Evolutionary conservation across 2,113 vertebrate genomes (phyloP), one percentile per base, ranked within the genome.

Genomic region (Semnornis frantzii): DNA sequence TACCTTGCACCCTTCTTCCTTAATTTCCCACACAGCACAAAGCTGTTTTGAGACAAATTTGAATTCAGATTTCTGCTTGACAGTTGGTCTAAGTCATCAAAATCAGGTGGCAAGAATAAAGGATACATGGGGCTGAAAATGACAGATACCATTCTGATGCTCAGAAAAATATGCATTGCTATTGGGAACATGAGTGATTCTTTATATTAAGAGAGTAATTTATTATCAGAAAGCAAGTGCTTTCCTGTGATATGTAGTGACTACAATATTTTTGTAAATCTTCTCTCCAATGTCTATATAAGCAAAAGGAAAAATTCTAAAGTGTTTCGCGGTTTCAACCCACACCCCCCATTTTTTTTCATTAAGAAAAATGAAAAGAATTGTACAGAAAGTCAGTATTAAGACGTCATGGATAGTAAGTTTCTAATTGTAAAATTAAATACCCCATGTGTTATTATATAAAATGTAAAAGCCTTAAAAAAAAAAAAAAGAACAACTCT

Each of bases 341-440:
- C 19, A 14, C 5, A 31, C 21, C 6, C 23, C 21, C 19, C 48
- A 8, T 23, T 50, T 50, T 50, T 52, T 4, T 84, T 65, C 91
- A 90, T 74, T 73, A 71, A 95, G 71, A 89, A 85, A 96, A 94
- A 93, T 77, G 82, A 89, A 87, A 95, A 81, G 70, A 92, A 87
- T 24, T 77, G 37, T 91, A 70, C 37, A 93, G 39, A 94, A 10
- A 94, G 14, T 85, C 68, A 79, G 57, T 92, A 92, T 82, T 95
- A 94, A 93, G 89, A 94, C 70, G 44, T 34, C 18, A 75, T 20
- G 12, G 79, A 95, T 68, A 95, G 65, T 78, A 89, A 52, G 33
- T 73, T 89, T 97, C 87, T 78, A 37, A 75, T 30, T 94, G 70
- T 95, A 60, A 90, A 92, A 95, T 74, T 44, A 92, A 93, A 96